Base-by-base conservation (phyloP, 2,797 vertebrate species). In the Falco berigora region DNA sequence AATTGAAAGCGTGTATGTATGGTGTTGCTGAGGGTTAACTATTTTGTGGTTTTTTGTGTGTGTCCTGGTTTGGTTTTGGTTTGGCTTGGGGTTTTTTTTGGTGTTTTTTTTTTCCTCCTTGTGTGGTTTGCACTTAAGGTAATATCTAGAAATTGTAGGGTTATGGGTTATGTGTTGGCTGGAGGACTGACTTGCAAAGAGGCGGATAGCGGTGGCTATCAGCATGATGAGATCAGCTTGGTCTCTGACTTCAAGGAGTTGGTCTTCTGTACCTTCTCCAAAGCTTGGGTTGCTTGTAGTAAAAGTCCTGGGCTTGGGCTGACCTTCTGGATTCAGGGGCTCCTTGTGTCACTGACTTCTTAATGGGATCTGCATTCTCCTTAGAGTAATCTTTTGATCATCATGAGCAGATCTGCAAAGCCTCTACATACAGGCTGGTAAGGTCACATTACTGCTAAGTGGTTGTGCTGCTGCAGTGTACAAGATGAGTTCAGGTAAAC, bases 381-480 rank as follows among this genome's bases (percentile, higher is more conserved):
- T 10, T 15, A 32, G 40, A 15, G 18, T 5, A 7, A 11, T 9
- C 8, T 8, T 30, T 10, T 38, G 42, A 53, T 14, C 15, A 10
- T 5, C 3, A 4, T 30, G 19, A 64, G 38, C 14, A 15, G 50
- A 10, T 76, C 14, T 58, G 19, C 18, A 17, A 30, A 44, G 56
- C 4, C n/a, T 11, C 5, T 32, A 0, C 1, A 1, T 10, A 2
- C 4, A 8, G 38, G 5, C 44, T 58, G 42, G 12, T 47, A 38
- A 53, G 50, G 22, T 8, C 14, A 9, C 6, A 24, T 21, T 7
- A 2, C 12, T 74, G 23, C 27, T 79, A 3, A 1, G 0, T 27
- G 16, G 21, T 12, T 76, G 17, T n/a, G 36, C 24, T 36, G 5
- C 3, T 25, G 68, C 2, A 20, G 22, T 2, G 4, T 38, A 10